Conservation (phyloP, 2,113 vertebrate genomes). For the Lepus europaeus region DNA sequence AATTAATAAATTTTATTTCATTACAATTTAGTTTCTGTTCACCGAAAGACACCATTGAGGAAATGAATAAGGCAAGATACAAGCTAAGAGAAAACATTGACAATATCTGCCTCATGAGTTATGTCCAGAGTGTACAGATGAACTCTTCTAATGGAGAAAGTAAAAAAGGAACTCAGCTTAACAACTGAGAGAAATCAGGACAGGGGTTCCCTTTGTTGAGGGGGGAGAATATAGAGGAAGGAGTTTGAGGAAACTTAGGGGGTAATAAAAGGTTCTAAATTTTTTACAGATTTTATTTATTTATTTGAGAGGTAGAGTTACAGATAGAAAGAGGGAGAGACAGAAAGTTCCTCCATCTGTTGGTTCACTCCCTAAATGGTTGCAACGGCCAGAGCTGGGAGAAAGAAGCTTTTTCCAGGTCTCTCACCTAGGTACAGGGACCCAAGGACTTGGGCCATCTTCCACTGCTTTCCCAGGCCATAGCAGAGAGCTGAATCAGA, state of each 20-base stretch:
- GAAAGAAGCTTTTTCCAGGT: too few species aligned
- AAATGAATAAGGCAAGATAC: not conserved
- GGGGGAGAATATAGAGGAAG: not conserved
- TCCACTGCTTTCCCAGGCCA: too few species aligned
- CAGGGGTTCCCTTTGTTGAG: not conserved
- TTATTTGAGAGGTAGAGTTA: too few species aligned
- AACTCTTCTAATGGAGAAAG: not conserved
- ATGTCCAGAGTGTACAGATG: not conserved
- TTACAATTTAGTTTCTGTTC: not conserved
- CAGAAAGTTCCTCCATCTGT: too few species aligned
- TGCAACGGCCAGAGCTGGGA: too few species aligned
- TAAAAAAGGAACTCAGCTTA: not conserved
- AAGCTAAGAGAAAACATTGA: not conserved
- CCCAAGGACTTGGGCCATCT: too few species aligned
- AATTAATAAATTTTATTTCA: not conserved
- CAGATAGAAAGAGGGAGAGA: too few species aligned
- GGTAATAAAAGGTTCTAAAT: conserved; percentile 15
- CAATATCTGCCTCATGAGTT: not conserved
- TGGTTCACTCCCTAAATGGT: too few species aligned
- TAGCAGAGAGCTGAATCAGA: too few species aligned
- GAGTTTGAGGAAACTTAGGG: not conserved
- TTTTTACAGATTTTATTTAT: not conserved
- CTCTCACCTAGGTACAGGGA: too few species aligned
- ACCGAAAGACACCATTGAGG: not conserved
- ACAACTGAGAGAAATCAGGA: not conserved